phyloP scores from a whole-genome alignment of 1,140 invertebrate species.

The Pseudachorutes palmiensis region DNA sequence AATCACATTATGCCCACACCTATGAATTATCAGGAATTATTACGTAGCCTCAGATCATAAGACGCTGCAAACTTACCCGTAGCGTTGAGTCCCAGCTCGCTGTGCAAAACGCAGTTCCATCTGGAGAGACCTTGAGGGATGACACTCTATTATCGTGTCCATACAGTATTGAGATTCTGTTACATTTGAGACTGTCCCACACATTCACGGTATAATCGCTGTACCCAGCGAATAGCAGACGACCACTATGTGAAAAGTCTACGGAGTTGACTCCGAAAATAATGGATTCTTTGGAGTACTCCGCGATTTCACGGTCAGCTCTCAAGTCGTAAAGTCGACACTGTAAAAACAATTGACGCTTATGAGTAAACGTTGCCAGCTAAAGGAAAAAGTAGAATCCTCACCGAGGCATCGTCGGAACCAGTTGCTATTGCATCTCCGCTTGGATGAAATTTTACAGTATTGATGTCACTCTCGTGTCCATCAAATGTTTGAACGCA shows the following conservation, averaged over 20 bases:
- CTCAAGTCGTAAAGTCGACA: conserved; percentile 95
- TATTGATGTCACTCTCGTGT: conserved; percentile 97
- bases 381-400: conserved; percentile 31
- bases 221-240: conserved; percentile 94
- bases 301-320: conserved; percentile 93
- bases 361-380: background rate
- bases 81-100: conserved; percentile 97
- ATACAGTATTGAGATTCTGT: conserved; percentile 81
- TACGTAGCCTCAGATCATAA: background rate
- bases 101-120: conserved; percentile 94
- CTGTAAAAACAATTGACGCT: conserved; percentile 45
- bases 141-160: conserved; percentile 96
- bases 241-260: conserved; percentile 91
- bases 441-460: conserved; percentile 97
- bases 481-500: conserved; percentile 98
- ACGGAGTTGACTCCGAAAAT: conserved; percentile 98
- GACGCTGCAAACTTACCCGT: conserved; percentile 54
- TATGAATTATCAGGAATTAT: background rate
- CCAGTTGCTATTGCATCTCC: conserved; percentile 97
- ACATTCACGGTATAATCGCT: conserved; percentile 98
- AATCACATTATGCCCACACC: background rate
- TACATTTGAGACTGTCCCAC: conserved; percentile 95
- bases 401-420: conserved; percentile 91
- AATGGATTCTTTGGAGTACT: conserved; percentile 94
- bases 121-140: conserved; percentile 87